Base-by-base conservation (phyloP, 1,140 invertebrate genomes). In the Macrotrachela quadricornifera region DNA sequence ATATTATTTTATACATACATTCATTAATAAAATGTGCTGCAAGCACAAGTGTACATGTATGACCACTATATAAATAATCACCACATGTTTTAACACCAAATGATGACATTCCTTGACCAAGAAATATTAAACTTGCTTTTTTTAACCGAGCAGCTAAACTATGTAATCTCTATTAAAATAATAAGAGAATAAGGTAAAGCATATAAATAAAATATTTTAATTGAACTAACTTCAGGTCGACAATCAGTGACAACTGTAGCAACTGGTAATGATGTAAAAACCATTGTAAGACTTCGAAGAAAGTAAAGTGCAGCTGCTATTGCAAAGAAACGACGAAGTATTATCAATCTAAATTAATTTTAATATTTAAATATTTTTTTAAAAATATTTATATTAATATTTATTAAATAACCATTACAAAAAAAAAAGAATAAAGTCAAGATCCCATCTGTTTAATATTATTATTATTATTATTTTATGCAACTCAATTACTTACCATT, bases 251-350 rank as follows among this genome's bases (percentile, higher is more conserved):
- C 40, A 17, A 49, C 40, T 4, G 45, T 40, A 15, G 53, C 46
- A 10, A 54, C 53, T 49, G 87, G 94, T 30, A 99, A 70, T 12
- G 90, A 95, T 10, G 92, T 97, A 57, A 99, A 96, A 56, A 97
- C 71, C 91, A 97, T 97, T 42, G 90, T 96, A 43, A 97, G 81
- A 68, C 91, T 96, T 41, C 92, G 77, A 49, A 97, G 72, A 42
- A 97, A 74, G 71, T 96, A 97, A 51, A 96, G 86, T 8, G 91
- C 95, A 17, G 91, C 92, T 53, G 83, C 82, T 50, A 99, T 67
- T 13, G 88, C 85, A 68, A 95, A 96, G 73, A 95, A 88, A 52
- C 92, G 74, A 59, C 91, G 74, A 62, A 95, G 70, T 43, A 96
- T 75, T 63, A 97, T 92, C 69, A 95, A 90, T 30, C 21, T 30